A percentile compares a stretch with the other conserved stretches of the same genome.
phyloP scores from a whole-genome alignment of 2,797 vertebrate genomes.

The Schizopygopsis malacanthus region DNA sequence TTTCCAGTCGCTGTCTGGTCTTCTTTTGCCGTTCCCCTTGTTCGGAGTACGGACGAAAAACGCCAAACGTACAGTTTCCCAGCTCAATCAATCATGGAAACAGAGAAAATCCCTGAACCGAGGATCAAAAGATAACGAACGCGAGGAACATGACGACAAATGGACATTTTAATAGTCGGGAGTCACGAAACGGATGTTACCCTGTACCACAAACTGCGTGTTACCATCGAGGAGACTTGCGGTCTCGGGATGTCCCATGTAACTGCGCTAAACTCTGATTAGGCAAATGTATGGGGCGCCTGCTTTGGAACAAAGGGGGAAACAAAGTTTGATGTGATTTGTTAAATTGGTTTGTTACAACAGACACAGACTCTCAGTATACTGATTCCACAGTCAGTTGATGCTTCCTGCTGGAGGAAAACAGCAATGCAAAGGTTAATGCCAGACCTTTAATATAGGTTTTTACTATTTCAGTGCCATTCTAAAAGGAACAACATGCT shows the following conservation, averaged over 20 bases:
- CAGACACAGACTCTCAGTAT: neutral
- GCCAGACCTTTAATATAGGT: neutral
- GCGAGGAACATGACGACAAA: constrained; percentile 38
- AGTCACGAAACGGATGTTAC: constrained; percentile 36
- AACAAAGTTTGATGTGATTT: constrained; percentile 36
- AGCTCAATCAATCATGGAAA: neutral
- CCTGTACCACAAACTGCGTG: constrained; percentile 2
- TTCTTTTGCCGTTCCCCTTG: neutral
- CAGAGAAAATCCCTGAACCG: neutral
- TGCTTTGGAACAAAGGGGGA: constrained; percentile 28
- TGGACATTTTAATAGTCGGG: constrained; percentile 23
- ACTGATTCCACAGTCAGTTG: neutral
- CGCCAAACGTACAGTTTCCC: constrained; percentile 28
- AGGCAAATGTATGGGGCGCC: neutral
- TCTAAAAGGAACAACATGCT: neutral
- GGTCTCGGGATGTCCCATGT: constrained; percentile 47
- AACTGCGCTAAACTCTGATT: constrained; percentile 21
- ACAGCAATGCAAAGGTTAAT: neutral
- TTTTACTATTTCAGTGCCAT: neutral
- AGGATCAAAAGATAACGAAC: constrained; percentile 28
- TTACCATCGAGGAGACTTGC: constrained; percentile 1
- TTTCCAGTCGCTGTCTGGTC: constrained; percentile 62
- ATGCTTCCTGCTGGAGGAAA: neutral
- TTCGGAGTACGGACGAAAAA: constrained; percentile 28
- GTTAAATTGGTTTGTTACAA: neutral